Evolutionary conservation across 2,113 vertebrate genomes (phyloP), one percentile per base, ranked within the genome.

Genomic region (Crotophaga sulcirostris): DNA sequence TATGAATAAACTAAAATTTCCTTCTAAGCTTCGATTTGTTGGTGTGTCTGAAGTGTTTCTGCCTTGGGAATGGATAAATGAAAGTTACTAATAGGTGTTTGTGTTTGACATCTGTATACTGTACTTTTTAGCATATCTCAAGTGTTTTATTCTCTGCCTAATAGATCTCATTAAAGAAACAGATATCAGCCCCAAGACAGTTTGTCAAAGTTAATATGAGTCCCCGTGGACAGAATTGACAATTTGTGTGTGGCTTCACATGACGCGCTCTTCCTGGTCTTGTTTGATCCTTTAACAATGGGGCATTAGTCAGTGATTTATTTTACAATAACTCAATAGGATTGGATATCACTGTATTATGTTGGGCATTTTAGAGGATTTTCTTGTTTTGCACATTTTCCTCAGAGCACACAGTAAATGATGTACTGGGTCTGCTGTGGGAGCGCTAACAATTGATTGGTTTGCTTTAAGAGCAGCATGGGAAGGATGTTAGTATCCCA

Each of bases 151-250:
- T 96, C 97, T 94, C 91, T 97, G 97, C 93, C 97, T 98, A 98
- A 98, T 98, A 98, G 97, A 97, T 97, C 97, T 98, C 97, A 98
- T 98, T 98, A 98, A 98, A 98, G 97, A 97, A 98, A 97, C 96
- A 98, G 98, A 97, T 98, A 98, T 97, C 98, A 97, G 89, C 97
- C 95, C 94, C 95, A 81, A 96, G 98, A 98, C 97, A 98, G 96
- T 98, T 98, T 98, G 97, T 98, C 98, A 98, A 94, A 96, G 94
- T 97, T 97, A 97, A 97, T 98, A 96, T 92, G 97, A 96, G 97
- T 97, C 98, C 97, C 98, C 16, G 85, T 94, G 97, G 98, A 95
- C 94, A 91, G 78, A 73, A 96, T 56, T 98, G 98, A 98, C 98
- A 98, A 88, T 98, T 96, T 95, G 88, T 97, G 92, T 88, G 97